Conservation (phyloP, 2,113 vertebrate genomes). For the Paralichthys olivaceus region DNA sequence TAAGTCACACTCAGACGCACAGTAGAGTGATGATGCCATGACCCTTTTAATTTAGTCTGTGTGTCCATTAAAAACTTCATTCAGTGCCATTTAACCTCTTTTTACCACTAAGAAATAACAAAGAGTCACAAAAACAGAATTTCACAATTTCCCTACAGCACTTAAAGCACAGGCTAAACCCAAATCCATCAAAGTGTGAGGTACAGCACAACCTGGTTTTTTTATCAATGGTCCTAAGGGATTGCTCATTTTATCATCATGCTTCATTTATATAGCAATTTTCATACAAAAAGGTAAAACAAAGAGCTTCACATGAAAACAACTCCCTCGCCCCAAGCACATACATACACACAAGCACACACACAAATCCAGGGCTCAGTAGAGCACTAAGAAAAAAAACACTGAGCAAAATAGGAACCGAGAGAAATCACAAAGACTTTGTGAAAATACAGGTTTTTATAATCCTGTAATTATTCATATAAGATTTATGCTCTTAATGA, state of each 20-base stretch:
- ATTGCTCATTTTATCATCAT: too few relatives aligned
- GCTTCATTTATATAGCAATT: background rate
- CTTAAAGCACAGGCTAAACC: background rate
- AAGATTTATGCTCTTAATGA: background rate
- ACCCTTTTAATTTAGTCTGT: background rate
- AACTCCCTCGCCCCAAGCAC: background rate
- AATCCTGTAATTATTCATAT: background rate
- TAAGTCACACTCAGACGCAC: slow-evolving; percentile 78
- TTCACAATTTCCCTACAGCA: too few relatives aligned
- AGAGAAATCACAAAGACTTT: background rate
- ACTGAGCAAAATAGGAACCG: too few relatives aligned
- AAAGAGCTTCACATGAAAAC: background rate
- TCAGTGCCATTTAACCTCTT: background rate
- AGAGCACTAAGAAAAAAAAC: too few relatives aligned
- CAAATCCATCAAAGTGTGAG: background rate
- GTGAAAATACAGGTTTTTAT: background rate
- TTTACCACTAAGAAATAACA: background rate
- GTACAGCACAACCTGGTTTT: background rate
- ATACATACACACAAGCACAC: too few relatives aligned
- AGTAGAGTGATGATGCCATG: background rate
- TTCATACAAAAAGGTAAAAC: background rate
- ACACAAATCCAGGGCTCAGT: too few relatives aligned
- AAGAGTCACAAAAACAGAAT: background rate
- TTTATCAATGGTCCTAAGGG: too few relatives aligned
- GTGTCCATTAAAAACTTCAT: too few relatives aligned